Evolutionary conservation across 35 echinoderm and acorn worm genomes (phyloP).

Genomic region (Heliocidaris erythrogramma): DNA sequence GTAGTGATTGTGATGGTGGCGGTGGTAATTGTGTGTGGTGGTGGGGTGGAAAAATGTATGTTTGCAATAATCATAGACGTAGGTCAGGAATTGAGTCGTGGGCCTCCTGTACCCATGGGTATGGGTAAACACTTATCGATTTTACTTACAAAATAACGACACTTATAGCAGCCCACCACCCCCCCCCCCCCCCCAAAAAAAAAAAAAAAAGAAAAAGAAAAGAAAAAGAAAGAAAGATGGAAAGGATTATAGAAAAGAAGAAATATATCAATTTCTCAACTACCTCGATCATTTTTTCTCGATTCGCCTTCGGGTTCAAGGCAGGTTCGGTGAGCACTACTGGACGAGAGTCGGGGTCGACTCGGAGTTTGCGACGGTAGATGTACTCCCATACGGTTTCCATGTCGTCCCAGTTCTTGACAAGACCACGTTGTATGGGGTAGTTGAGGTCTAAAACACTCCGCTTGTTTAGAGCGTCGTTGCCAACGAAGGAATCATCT

Average conservation of each 20-base stretch:
- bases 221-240: background rate
- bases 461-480: constrained; percentile 73
- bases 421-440: constrained; percentile 75
- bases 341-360: constrained; percentile 66
- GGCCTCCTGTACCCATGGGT: background rate
- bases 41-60: background rate
- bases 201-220: background rate
- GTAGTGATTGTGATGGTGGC: background rate
- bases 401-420: constrained; percentile 88
- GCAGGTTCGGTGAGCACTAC: constrained; percentile 78
- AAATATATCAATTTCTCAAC: background rate
- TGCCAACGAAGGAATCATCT: constrained; percentile 59
- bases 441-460: constrained; percentile 75
- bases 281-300: constrained; percentile 33
- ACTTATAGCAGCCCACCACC: too few species aligned
- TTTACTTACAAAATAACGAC: background rate
- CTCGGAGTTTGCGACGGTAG: constrained; percentile 73
- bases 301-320: constrained; percentile 81
- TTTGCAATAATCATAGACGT: background rate
- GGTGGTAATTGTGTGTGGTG: background rate
- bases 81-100: background rate
- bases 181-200: background rate
- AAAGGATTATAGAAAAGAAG: background rate
- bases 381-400: constrained; percentile 81
- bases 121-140: background rate